Conservation (phyloP, 1,140 invertebrate species). For the Riptortus pedestris region DNA sequence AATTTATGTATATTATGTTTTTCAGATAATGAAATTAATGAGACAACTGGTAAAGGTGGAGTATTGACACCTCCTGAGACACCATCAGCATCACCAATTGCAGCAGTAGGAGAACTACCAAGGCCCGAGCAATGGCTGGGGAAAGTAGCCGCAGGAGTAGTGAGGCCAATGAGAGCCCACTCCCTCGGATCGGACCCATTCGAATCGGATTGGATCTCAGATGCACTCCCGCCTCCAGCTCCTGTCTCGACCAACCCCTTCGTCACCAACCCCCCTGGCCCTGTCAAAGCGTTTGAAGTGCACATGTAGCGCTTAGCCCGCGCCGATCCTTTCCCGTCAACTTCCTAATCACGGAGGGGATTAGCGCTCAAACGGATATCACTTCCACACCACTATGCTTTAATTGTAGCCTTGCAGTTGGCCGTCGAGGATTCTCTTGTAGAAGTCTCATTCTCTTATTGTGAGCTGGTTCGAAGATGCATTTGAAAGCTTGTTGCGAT, state of each 20-base stretch:
- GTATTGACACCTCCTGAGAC: slow-evolving; percentile 38
- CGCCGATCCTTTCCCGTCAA: neutral
- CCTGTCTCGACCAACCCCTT: slow-evolving; percentile 41
- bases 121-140: slow-evolving; percentile 69
- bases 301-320: slow-evolving; percentile 39
- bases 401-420: neutral
- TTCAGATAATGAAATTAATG: neutral
- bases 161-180: slow-evolving; percentile 29
- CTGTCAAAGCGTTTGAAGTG: slow-evolving; percentile 47
- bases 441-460: too few species aligned
- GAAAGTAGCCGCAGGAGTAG: slow-evolving; percentile 48
- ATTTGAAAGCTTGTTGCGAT: too few species aligned
- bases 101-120: slow-evolving; percentile 42
- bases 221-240: slow-evolving; percentile 19
- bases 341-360: neutral
- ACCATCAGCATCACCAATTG: slow-evolving; percentile 38
- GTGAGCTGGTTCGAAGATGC: too few species aligned
- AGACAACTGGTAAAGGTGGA: slow-evolving; percentile 26
- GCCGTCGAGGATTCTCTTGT: neutral
- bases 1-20: too few species aligned
- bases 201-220: slow-evolving; percentile 58
- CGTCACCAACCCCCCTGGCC: slow-evolving; percentile 37
- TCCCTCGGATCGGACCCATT: slow-evolving; percentile 54
- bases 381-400: neutral
- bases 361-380: neutral